Base-by-base conservation (phyloP, 2,797 vertebrate species). In the Nyctibius grandis region DNA sequence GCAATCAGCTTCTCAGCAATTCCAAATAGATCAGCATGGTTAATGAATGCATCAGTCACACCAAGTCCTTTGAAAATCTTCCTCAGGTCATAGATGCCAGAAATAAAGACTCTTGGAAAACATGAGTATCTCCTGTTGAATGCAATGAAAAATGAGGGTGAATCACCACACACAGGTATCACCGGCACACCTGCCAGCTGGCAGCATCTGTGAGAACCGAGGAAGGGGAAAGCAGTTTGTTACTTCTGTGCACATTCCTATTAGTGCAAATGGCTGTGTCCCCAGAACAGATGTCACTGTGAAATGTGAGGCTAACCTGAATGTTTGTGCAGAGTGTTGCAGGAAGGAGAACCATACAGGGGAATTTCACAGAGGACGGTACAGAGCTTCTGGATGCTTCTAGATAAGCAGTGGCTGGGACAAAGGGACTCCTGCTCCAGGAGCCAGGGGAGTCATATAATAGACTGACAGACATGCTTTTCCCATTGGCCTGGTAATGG, bases 101-200 rank as follows among this genome's bases (percentile, higher is more conserved):
- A 96, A 79, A 96, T 23, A 31, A 93, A 92, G 72, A 91, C 67
- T 90, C 63, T 78, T 19, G 95, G 96, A 61, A 98, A 36, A 40
- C 93, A 69, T 4, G 29, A 60, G 31, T 95, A 13, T 40, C 73
- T 89, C 29, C 93, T 97, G 56, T 48, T 70, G 65, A 73, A 86
- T 67, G 59, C 85, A 77, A 53, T 40, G 74, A 20, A 91, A 91
- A 86, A 87, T 75, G 22, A 75, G 8, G 12, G 15, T 25, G 9
- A 85, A 57, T 64, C 54, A 72, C 9, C 34, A 51, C 5, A 15
- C 20, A 2, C 0, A 5, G 31, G 8, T 59, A 67, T 56, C 51
- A 48, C 31, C 4, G 3, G 22, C 20, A 15, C 16, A 34, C 14
- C 26, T 68, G 23, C 45, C 34, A 61, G 51, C 23, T 47, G 31